Percentiles rank a stretch among this genome's conserved stretches.
Conservation (phyloP, 2,888 invertebrate species). For the Ceratothoa steindachneri region DNA sequence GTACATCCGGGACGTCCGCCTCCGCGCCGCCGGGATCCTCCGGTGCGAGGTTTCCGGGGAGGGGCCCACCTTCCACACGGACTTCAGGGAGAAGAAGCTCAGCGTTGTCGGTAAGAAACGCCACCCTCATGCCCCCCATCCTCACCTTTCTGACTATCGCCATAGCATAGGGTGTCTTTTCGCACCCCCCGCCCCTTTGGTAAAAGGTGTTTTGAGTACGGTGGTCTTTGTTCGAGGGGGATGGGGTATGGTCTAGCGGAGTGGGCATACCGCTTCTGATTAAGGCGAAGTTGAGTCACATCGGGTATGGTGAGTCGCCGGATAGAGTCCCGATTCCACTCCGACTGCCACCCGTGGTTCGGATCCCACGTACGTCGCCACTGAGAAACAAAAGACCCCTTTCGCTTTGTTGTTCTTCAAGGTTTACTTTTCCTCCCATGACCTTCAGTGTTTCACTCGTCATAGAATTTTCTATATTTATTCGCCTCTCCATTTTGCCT, state of each 20-base stretch:
- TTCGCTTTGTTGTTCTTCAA: not conserved
- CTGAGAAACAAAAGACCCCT: not conserved
- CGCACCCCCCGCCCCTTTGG: not conserved
- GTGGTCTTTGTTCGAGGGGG: not conserved
- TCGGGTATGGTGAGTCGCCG: too few species aligned
- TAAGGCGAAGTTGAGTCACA: too few species aligned
- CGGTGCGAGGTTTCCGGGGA: not conserved
- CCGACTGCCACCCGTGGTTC: not conserved
- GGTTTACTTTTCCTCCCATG: not conserved
- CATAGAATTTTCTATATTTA: too few species aligned
- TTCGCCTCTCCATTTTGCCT: too few species aligned
- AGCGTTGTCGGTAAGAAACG: not conserved
- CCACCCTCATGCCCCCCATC: not conserved
- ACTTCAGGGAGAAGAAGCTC: not conserved
- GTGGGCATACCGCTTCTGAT: not conserved
- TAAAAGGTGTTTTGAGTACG: not conserved
- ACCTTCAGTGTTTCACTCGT: not conserved
- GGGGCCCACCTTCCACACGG: not conserved
- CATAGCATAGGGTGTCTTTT: not conserved
- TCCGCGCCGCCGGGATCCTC: not conserved
- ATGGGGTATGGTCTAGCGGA: not conserved
- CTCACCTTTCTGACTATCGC: not conserved
- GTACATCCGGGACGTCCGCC: not conserved
- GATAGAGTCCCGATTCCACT: too few species aligned
- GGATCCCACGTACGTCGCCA: not conserved